Evolutionary conservation across 2,797 vertebrate species (phyloP).

Genomic region (Macroramphosus scolopax): DNA sequence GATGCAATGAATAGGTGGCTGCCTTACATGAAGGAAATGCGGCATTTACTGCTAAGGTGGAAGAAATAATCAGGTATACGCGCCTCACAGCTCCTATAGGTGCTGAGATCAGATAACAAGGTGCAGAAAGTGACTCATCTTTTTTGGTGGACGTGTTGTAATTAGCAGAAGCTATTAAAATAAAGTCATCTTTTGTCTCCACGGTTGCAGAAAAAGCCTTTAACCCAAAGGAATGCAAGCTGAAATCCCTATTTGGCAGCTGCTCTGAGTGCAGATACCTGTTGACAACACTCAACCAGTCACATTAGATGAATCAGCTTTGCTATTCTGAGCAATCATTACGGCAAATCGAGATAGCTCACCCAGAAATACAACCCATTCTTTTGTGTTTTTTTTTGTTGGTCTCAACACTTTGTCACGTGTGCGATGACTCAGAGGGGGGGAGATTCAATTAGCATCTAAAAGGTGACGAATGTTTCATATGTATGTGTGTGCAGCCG

Average conservation of each 20-base stretch:
- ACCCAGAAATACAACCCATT: constrained; percentile 16
- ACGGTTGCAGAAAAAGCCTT: constrained; percentile 21
- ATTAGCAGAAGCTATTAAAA: constrained; percentile 13
- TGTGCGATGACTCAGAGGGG: constrained; percentile 44
- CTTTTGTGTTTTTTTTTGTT: constrained; percentile 16
- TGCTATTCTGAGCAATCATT: constrained; percentile 29
- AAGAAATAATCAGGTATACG: too few relatives aligned
- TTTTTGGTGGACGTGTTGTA: not conserved
- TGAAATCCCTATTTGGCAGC: constrained; percentile 41
- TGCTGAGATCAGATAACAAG: constrained; percentile 1
- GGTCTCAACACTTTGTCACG: constrained; percentile 37
- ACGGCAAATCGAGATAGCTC: constrained; percentile 17
- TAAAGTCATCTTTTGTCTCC: constrained; percentile 38
- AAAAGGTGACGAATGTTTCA: too few relatives aligned
- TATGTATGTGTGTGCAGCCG: too few relatives aligned
- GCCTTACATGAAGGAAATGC: too few relatives aligned
- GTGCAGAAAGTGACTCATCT: constrained; percentile 38
- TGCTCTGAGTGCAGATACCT: constrained; percentile 36
- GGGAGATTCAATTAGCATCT: constrained; percentile 41
- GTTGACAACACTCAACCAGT: constrained; percentile 40
- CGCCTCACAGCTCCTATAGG: too few relatives aligned
- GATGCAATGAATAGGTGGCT: too few relatives aligned
- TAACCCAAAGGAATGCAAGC: constrained; percentile 45
- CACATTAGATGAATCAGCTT: constrained; percentile 12
- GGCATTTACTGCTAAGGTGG: too few relatives aligned